Conservation (phyloP, 2,888 invertebrate species). For the Chloroclysta siterata region DNA sequence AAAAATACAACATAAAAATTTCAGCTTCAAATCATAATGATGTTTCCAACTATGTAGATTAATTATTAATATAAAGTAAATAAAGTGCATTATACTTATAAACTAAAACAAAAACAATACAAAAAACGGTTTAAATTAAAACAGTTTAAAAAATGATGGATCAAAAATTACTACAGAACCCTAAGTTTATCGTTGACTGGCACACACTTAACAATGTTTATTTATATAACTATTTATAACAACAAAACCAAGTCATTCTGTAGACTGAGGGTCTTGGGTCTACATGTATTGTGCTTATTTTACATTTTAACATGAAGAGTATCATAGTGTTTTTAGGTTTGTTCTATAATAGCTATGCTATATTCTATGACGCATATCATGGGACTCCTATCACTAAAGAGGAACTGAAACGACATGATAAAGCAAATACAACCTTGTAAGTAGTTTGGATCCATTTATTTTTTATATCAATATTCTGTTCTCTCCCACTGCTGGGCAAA, state of each 20-base stretch:
- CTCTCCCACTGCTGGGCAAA: no score
- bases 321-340: slow-evolving; percentile 40
- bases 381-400: slow-evolving; percentile 54
- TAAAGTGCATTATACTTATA: no score
- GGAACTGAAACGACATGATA: slow-evolving; percentile 53
- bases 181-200: not conserved
- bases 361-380: slow-evolving; percentile 58
- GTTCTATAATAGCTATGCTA: slow-evolving; percentile 38
- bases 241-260: not conserved
- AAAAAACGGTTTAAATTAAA: no score
- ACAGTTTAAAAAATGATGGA: no score
- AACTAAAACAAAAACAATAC: no score
- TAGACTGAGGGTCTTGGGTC: not conserved
- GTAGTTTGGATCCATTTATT: slow-evolving; percentile 36
- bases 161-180: not conserved
- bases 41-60: no score
- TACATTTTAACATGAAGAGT: slow-evolving; percentile 41
- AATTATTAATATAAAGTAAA: no score
- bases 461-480: no score
- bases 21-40: no score
- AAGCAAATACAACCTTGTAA: slow-evolving; percentile 64
- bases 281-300: not conserved
- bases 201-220: not conserved
- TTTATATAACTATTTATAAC: not conserved
- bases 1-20: no score